These are phyloP conservation scores for Galleria mellonella DNA, from an alignment of 1,140 invertebrate genomes.

Conservation along the genomic window DNA sequence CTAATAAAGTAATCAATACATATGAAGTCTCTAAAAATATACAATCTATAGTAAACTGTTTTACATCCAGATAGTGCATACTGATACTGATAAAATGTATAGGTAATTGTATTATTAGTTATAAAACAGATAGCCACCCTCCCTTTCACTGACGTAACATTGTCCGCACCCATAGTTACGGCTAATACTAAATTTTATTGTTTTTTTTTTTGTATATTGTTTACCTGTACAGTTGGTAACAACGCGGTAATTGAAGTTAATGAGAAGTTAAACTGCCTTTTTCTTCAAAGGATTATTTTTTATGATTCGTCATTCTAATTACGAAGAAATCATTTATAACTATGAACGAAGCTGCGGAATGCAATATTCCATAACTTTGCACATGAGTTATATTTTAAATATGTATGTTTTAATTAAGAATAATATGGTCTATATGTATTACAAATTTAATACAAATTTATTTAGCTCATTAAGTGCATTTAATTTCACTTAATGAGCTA, in stretches of 20 bases:
- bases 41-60: constrained; percentile 22
- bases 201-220: not conserved
- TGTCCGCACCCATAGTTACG: constrained; percentile 44
- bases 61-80: constrained; percentile 44
- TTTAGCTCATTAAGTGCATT: too few relatives aligned
- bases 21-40: not conserved
- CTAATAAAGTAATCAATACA: too few relatives aligned
- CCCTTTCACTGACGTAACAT: constrained; percentile 63
- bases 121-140: constrained; percentile 63
- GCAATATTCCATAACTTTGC: too few relatives aligned
- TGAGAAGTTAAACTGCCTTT: not conserved
- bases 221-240: not conserved
- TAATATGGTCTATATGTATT: too few relatives aligned
- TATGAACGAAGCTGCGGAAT: too few relatives aligned
- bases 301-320: not conserved
- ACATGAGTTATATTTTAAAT: too few relatives aligned
- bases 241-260: not conserved
- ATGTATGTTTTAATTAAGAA: too few relatives aligned
- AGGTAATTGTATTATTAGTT: constrained; percentile 48
- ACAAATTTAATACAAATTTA: too few relatives aligned
- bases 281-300: not conserved
- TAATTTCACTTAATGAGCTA: too few relatives aligned
- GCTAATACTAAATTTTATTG: not conserved
- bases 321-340: not conserved
- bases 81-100: constrained; percentile 45